phyloP scores from a whole-genome alignment of 2,113 vertebrate genomes.

The Chaetops frenatus region DNA sequence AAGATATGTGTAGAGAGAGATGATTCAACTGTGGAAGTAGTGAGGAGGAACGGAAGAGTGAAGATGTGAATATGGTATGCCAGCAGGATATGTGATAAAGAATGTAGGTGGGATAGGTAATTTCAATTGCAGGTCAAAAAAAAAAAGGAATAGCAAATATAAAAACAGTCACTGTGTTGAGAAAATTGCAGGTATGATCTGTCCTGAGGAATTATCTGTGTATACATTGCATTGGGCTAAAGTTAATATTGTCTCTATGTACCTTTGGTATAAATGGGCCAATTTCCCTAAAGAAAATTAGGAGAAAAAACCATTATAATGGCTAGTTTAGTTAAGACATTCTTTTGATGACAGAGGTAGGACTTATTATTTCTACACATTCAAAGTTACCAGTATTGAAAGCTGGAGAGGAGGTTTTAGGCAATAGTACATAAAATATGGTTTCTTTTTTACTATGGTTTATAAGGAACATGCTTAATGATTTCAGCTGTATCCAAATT shows the following conservation, averaged over 20 bases:
- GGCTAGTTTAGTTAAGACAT: neutral
- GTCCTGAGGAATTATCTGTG: neutral
- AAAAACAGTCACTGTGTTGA: neutral
- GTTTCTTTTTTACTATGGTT: fast-evolving
- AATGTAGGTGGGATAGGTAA: neutral
- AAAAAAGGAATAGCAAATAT: neutral
- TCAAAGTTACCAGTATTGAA: neutral
- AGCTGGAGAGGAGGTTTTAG: neutral
- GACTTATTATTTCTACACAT: neutral
- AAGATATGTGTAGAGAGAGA: neutral
- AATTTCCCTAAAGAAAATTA: neutral
- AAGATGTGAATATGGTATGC: neutral
- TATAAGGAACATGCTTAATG: neutral
- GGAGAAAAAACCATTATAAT: neutral
- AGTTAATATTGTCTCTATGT: neutral
- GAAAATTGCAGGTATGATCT: neutral
- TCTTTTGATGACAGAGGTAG: neutral
- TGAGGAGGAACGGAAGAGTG: neutral
- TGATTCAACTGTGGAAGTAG: neutral
- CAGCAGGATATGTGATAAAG: neutral
- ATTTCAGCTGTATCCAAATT: neutral
- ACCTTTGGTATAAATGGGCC: neutral
- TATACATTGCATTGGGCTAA: neutral
- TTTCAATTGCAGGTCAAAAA: neutral
- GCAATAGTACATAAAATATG: neutral